Base-by-base conservation (phyloP, 1,140 invertebrate genomes). In the Pogonomyrmex barbatus region DNA sequence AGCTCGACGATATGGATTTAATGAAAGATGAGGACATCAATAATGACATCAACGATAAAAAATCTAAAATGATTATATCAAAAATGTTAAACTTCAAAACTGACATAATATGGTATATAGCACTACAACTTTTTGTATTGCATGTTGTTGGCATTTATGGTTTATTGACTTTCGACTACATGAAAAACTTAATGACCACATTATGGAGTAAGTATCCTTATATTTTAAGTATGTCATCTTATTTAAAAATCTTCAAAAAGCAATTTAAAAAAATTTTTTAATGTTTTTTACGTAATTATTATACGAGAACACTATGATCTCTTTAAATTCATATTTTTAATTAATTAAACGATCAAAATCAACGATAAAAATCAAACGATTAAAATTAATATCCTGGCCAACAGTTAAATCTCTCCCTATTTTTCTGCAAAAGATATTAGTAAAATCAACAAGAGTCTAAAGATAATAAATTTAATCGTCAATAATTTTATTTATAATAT, bases 121-220 rank as follows among this genome's bases (percentile, higher is more conserved):
- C 17, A 10, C n/a, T 84, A 0, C 4, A 8, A 2, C 0, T 87
- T 0, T 52, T 65, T 17, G 1, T 84, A 4, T 50, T 84, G 12
- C 60, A 87, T 39, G 12, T 8, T 0, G 2, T 84, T 39, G 85
- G 78, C 17, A 45, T 87, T 52, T 87, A 76, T 42, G 47, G 36
- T 30, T n/a, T 83, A 39, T 3, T 83, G 4, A 87, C 85, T 17
- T 82, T 83, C 39, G 47, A 68, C 45, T 82, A 86, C n/a, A 8
- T 54, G 2, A n/a, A 73, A 63, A 58, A 68, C 14, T 24, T 3
- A 14, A 50, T 12, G 24, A 83, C 78, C 10, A 83, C 81, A 56
- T 42, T 75, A 2, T 87, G 70, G 70, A 60, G 85, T 87, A 65
- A 83, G 56, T 47, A 60, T 33, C 1, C 17, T 1, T 4, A 1